These are phyloP conservation scores for mouse (Mus musculus) DNA, from an alignment of 2,113 vertebrate genomes.

Conservation along the genomic window GRCm39 chrX:57535001-57535500, in stretches of 20 bases:
- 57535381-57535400: neutral
- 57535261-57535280: neutral
- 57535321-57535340: neutral
- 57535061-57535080: neutral
- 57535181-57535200: neutral
- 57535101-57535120: neutral
- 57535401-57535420: neutral
- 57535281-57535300: neutral
- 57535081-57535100: neutral
- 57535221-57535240: neutral
- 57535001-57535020: neutral
- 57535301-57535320: neutral
- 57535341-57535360: neutral
- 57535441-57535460: neutral
- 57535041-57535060: neutral
- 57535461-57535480: neutral
- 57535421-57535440: neutral
- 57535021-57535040: neutral
- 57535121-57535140: neutral
- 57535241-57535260: neutral
- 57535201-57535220: neutral
- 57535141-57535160: slow-evolving; percentile 14
- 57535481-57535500: neutral
- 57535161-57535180: neutral
- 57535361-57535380: neutral